Evolutionary conservation across 2,113 vertebrate genomes (phyloP).

Genomic region (Eubucco bourcierii): DNA sequence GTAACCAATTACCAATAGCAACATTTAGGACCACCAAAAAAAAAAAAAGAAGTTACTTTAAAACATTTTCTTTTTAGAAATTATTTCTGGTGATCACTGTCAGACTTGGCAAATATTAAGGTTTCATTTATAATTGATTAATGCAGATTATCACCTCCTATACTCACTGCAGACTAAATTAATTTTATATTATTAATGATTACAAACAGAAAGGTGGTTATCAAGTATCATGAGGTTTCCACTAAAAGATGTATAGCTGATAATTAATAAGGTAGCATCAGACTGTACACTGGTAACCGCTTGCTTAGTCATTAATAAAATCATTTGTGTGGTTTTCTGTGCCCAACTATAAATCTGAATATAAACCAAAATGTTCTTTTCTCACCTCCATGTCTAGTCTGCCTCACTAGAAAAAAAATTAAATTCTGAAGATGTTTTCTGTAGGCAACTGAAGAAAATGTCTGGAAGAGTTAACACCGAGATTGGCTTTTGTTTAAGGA

Average conservation of each 20-base stretch:
- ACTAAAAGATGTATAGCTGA: not conserved
- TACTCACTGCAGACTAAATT: not conserved
- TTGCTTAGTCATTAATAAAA: slow-evolving; percentile 1
- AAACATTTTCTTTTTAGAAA: not conserved
- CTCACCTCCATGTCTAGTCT: fast-evolving
- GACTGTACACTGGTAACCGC: not conserved
- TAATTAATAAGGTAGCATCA: not conserved
- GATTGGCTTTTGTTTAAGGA: not conserved
- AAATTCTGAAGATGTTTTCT: not conserved
- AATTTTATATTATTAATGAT: not conserved
- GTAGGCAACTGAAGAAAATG: not conserved
- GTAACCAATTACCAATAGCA: not conserved
- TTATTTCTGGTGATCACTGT: not conserved
- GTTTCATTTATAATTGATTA: not conserved
- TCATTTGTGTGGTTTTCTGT: not conserved
- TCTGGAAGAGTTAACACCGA: not conserved
- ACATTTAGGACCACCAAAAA: not conserved
- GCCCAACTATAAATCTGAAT: not conserved
- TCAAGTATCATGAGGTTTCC: not conserved
- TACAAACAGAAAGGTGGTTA: not conserved
- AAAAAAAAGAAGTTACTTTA: not conserved
- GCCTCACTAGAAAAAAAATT: too few species aligned
- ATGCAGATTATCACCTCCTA: not conserved
- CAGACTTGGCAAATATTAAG: not conserved
- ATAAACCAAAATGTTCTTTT: not conserved